Base-by-base conservation (phyloP, 2,797 vertebrate genomes). In the Myiotriccus ornatus region DNA sequence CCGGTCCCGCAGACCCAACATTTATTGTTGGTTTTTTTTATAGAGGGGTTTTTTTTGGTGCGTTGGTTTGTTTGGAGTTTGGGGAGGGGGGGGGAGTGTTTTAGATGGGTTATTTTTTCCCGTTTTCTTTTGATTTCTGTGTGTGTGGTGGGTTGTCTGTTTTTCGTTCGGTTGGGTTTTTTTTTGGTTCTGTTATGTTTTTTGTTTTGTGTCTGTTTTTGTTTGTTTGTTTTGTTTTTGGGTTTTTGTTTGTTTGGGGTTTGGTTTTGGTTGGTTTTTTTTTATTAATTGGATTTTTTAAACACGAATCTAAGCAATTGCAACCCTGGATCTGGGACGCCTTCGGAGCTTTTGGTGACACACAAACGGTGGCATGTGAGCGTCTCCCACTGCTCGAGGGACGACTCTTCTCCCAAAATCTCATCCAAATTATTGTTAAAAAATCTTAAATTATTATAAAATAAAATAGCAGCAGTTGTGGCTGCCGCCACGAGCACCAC, bases 331-430 rank as follows among this genome's bases (percentile, higher is more conserved):
- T 23, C 32, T 1, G 0, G 14, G 47, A 70, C 6, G 2, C 25
- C 17, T 82, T 35, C 7, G 1, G n/a, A 37, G 12, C 9, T 79
- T 71, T 56, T 8, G 0, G 49, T 7, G 28, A 34, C 22, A 21
- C 0, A 0, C 44, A 11, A 44, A 27, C 2, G 0, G 24, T 44
- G 25, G 18, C 24, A 1, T 6, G 1, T 60, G 47, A 35, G 14
- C 5, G 2, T 69, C 20, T 62, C 16, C 32, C 23, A 7, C 2
- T 5, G 21, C 35, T 47, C 34, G 15, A 68, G 25, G 19, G 11
- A 43, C 1, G 0, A 52, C 6, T 0, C 15, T 75, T 81, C 27
- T 14, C 39, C 39, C 56, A 70, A 77, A 84, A 39, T 7, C 2
- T 39, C 10, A 4, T 35, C 8, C 8, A n/a, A 60, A 44, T 41